Conservation (phyloP, 2,113 vertebrate species). For the Oreochromis aureus region DNA sequence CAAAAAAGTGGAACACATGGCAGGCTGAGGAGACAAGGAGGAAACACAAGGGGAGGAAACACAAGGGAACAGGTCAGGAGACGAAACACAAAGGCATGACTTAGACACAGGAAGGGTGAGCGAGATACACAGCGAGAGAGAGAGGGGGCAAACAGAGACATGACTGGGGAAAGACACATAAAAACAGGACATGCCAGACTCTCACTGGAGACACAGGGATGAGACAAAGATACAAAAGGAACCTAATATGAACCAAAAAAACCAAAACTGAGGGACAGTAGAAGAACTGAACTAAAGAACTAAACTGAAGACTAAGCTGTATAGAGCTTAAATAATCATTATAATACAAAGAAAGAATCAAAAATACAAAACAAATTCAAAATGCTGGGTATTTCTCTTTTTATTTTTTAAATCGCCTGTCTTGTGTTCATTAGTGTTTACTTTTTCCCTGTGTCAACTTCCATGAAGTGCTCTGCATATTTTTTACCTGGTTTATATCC, state of each 20-base stretch:
- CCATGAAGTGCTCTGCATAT: background rate
- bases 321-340: background rate
- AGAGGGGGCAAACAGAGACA: background rate
- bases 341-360: background rate
- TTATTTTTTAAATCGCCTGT: background rate
- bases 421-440: background rate
- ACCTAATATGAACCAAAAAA: background rate
- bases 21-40: background rate
- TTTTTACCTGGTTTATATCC: background rate
- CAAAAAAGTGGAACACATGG: background rate
- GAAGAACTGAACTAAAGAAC: background rate
- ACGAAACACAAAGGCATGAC: background rate
- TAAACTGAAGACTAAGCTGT: background rate
- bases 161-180: background rate
- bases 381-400: background rate
- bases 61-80: background rate
- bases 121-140: background rate
- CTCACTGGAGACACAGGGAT: accelerated
- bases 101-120: background rate
- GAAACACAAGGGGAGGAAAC: background rate
- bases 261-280: accelerated
- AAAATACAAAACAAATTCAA: background rate
- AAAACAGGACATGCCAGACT: background rate
- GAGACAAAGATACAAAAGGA: background rate
- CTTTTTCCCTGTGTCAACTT: accelerated